phyloP scores from a whole-genome alignment of 2,888 invertebrate species.

The Lepidonotus clava region DNA sequence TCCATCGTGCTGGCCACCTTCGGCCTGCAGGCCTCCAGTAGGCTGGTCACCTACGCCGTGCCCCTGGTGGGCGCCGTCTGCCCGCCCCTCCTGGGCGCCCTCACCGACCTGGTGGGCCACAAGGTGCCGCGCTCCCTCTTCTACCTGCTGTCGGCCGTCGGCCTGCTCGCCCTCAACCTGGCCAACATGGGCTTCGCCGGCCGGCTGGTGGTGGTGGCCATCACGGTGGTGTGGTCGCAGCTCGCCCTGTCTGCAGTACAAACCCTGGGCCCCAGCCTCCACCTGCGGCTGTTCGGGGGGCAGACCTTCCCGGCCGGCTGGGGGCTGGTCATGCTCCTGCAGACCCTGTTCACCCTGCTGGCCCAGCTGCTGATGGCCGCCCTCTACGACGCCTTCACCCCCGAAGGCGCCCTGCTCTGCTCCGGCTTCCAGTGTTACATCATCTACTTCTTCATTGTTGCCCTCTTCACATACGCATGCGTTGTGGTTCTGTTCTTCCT shows the following conservation, averaged over 20 bases:
- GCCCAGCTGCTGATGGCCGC: neutral
- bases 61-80: neutral
- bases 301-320: constrained; percentile 34
- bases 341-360: neutral
- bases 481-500: constrained; percentile 3
- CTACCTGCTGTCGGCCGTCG: neutral
- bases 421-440: constrained; percentile 27
- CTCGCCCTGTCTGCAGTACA: neutral
- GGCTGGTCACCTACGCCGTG: neutral
- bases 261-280: constrained; percentile 31
- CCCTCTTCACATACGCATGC: neutral
- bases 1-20: neutral
- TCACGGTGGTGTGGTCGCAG: neutral
- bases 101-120: constrained; percentile 4
- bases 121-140: neutral
- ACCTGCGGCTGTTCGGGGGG: neutral
- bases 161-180: neutral
- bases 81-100: neutral
- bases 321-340: constrained; percentile 3
- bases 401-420: neutral
- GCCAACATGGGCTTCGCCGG: constrained; percentile 30
- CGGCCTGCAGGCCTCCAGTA: neutral
- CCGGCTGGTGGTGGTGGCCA: neutral
- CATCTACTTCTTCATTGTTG: neutral
- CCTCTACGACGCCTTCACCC: constrained; percentile 8